These are phyloP conservation scores for Orchestia grillus DNA, from an alignment of 1,140 invertebrate species.

Conservation along the genomic window DNA sequence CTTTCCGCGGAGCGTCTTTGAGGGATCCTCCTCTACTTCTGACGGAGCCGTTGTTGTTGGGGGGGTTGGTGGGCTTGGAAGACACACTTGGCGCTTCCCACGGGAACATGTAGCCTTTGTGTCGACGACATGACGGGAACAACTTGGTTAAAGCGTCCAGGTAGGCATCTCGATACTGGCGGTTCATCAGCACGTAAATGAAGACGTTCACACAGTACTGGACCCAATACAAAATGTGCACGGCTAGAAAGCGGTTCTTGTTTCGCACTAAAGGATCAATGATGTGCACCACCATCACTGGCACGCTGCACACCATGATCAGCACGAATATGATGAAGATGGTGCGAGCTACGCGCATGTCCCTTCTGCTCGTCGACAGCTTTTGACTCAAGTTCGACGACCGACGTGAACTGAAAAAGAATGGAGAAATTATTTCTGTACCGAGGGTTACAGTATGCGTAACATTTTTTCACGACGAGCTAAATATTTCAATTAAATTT, in stretches of 20 bases:
- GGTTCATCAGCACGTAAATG: conserved; percentile 59
- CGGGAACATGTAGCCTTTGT: conserved; percentile 57
- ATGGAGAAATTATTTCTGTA: neutral
- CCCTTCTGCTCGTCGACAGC: conserved; percentile 47
- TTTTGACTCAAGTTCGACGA: conserved; percentile 46
- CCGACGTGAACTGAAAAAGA: conserved; percentile 53
- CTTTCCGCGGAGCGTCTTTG: conserved; percentile 13
- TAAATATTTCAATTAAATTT: too few relatives aligned
- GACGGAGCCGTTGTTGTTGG: conserved; percentile 41
- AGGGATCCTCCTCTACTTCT: conserved; percentile 27
- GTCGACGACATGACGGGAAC: conserved; percentile 44
- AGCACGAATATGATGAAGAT: conserved; percentile 59
- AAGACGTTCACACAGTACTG: conserved; percentile 58
- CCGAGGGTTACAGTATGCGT: too few relatives aligned
- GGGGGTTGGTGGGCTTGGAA: neutral
- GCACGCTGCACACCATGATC: conserved; percentile 56
- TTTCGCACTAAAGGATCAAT: conserved; percentile 2
- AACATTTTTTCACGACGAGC: too few relatives aligned
- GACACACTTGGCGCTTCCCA: conserved; percentile 53
- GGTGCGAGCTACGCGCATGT: conserved; percentile 56
- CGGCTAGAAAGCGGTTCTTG: conserved; percentile 3
- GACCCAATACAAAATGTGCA: conserved; percentile 59
- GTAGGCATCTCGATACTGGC: conserved; percentile 57
- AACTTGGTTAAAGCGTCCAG: conserved; percentile 31
- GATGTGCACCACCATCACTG: conserved; percentile 53